Evolutionary conservation across 37 sponge, comb jelly and placozoan species (phyloP).

Genomic region (Theonella swinhoei): DNA sequence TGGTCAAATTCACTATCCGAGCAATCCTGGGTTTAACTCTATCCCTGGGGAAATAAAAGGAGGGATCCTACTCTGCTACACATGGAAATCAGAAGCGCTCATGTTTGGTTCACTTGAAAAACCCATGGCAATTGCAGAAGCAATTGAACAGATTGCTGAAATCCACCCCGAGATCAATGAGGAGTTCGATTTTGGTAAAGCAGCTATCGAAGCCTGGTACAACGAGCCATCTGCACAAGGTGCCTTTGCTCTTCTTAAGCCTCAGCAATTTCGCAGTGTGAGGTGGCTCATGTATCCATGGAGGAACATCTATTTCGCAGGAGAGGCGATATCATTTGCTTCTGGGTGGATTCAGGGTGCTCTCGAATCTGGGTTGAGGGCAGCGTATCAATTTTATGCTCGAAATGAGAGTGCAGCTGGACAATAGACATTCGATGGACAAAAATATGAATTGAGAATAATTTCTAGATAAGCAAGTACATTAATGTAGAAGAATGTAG

Average conservation of each 20-base stretch:
- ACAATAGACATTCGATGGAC: no score
- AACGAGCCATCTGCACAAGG: conserved; percentile 46
- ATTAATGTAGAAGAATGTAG: no score
- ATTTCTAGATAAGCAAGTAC: no score
- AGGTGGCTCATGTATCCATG: conserved; percentile 22
- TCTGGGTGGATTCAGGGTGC: conserved; percentile 82
- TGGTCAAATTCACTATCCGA: conserved; percentile 62
- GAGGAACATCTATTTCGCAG: conserved; percentile 62
- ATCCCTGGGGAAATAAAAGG: not conserved
- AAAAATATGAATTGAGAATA: no score
- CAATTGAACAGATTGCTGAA: conserved; percentile 34
- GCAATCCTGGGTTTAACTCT: not conserved
- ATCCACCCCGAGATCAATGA: conserved; percentile 57
- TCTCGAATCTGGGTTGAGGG: conserved; percentile 60
- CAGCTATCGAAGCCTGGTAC: conserved; percentile 52
- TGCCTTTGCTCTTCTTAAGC: conserved; percentile 48
- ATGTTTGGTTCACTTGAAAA: conserved; percentile 35
- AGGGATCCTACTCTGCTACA: conserved; percentile 58
- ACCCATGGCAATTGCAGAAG: conserved; percentile 36
- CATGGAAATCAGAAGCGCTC: conserved; percentile 71
- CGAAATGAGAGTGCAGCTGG: conserved; percentile 55
- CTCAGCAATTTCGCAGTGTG: not conserved
- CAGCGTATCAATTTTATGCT: conserved; percentile 70
- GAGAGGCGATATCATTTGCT: conserved; percentile 64
- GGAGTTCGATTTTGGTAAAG: conserved; percentile 40